Conservation (phyloP, 1,140 invertebrate genomes). For the Saccostrea cuccullata region DNA sequence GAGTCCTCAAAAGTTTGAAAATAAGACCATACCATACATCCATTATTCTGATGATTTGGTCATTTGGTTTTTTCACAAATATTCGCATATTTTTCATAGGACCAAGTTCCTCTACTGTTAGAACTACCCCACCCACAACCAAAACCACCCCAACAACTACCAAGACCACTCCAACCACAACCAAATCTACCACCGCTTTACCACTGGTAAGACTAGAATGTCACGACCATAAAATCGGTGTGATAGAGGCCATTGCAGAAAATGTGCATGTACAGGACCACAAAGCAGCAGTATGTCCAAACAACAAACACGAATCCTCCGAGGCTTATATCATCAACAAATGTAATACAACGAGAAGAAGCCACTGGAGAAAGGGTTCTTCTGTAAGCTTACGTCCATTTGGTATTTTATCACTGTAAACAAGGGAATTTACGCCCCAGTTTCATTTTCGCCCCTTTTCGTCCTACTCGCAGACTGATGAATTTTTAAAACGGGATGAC, state of each 20-base stretch:
- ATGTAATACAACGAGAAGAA: background rate
- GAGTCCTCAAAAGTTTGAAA: background rate
- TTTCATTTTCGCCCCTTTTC: no score
- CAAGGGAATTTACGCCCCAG: no score
- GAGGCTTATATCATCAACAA: background rate
- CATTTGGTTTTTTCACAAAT: background rate
- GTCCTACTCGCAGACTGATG: no score
- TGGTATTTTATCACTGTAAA: background rate
- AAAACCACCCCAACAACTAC: background rate
- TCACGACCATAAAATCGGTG: background rate
- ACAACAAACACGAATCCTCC: background rate
- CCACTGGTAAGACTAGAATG: conserved; percentile 12
- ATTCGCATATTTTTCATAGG: background rate
- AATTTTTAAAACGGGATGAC: no score
- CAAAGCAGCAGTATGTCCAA: background rate
- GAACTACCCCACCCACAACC: background rate
- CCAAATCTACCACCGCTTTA: background rate
- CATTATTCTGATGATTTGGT: no score
- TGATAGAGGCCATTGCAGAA: background rate
- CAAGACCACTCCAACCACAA: background rate
- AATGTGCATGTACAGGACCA: background rate
- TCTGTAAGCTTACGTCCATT: background rate
- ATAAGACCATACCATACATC: background rate
- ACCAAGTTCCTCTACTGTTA: background rate
- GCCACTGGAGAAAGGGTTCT: background rate